Percentiles rank a stretch among this genome's conserved stretches.
Conservation (phyloP, 2,797 vertebrate species). For the Orientallactaga sibirica region DNA sequence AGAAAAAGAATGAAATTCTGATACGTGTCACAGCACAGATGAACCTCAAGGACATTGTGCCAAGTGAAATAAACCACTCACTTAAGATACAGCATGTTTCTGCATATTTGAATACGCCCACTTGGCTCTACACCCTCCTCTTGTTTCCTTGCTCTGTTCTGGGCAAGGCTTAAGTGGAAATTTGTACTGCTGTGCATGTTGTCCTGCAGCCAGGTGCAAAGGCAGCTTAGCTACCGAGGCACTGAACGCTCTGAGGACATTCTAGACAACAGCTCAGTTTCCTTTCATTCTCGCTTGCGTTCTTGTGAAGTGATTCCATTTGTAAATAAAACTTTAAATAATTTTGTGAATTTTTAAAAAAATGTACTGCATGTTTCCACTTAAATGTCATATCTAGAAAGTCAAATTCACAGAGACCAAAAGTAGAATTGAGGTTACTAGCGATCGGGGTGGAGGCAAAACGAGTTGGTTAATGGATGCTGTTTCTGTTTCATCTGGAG, state of each 20-base stretch:
- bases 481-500: slow-evolving; percentile 38
- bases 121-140: too few species aligned
- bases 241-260: too few species aligned
- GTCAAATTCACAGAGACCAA: not conserved
- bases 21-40: not conserved
- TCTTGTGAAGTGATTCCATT: too few species aligned
- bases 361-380: not conserved
- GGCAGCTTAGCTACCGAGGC: too few species aligned
- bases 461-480: not conserved
- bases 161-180: too few species aligned
- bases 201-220: too few species aligned
- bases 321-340: too few species aligned
- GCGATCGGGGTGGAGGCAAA: not conserved
- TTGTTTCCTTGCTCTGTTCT: too few species aligned
- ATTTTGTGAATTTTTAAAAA: not conserved
- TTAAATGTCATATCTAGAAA: not conserved
- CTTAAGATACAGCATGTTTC: not conserved
- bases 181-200: too few species aligned
- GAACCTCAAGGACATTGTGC: not conserved
- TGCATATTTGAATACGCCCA: too few species aligned
- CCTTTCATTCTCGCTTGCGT: too few species aligned
- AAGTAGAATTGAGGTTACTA: not conserved
- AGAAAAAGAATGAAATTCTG: not conserved
- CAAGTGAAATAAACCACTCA: not conserved
- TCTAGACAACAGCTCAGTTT: too few species aligned